A percentile compares a stretch with the other conserved stretches of the same genome.
These are phyloP conservation scores for Pogonognathellus flavescens DNA, from an alignment of 1,140 invertebrate genomes.

Conservation along the genomic window DNA sequence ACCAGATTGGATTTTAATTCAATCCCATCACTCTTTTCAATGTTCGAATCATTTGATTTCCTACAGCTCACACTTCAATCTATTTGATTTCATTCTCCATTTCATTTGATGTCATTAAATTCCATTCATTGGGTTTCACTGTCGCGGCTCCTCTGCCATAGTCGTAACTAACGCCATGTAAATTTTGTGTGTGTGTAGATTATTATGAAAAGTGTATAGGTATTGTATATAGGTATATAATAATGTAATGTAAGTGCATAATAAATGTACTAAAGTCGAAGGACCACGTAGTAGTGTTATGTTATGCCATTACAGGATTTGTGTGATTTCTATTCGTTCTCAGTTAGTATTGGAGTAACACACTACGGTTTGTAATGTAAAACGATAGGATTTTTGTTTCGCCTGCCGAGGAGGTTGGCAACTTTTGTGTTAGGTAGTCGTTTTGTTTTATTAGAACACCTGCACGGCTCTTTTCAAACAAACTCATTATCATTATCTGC, in stretches of 20 bases:
- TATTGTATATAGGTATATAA: background rate
- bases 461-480: conserved; percentile 46
- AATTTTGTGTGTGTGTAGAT: background rate
- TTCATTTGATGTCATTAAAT: conserved; percentile 45
- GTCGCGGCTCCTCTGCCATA: background rate
- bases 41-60: conserved; percentile 20
- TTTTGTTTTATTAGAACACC: conserved; percentile 49
- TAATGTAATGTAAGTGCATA: background rate
- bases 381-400: background rate
- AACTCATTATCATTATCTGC: conserved; percentile 46
- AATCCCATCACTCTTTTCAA: conserved; percentile 31
- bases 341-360: background rate
- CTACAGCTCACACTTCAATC: conserved; percentile 41
- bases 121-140: conserved; percentile 31
- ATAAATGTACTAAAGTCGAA: background rate
- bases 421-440: conserved; percentile 30
- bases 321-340: conserved; percentile 3
- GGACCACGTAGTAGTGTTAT: background rate
- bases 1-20: conserved; percentile 50
- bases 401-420: conserved; percentile 26
- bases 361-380: background rate
- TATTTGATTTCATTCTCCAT: conserved; percentile 5
- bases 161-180: background rate
- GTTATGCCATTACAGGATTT: background rate
- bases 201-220: background rate